A percentile compares a stretch with the other conserved stretches of the same genome.
Evolutionary conservation across 2,888 invertebrate genomes (phyloP).

Genomic region (Epsilonema sp.): DNA sequence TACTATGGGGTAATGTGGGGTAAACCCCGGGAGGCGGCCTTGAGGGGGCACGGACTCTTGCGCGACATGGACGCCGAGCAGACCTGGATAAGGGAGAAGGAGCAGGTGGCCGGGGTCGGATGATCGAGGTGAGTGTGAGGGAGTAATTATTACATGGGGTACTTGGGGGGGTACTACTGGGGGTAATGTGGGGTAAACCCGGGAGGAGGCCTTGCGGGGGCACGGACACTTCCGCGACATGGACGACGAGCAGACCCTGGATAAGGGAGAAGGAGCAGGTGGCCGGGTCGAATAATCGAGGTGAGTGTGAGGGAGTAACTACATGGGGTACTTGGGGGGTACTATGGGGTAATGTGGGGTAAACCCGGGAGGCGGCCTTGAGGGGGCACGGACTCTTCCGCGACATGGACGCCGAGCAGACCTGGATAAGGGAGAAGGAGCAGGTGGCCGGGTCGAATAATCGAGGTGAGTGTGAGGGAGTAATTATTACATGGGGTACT

Average conservation of each 20-base stretch:
- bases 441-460: conserved; percentile 88
- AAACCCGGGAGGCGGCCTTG: conserved; percentile 32
- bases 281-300: conserved; percentile 79
- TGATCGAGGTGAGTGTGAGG: conserved; percentile 68
- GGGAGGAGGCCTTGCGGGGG: conserved; percentile 76
- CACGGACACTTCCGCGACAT: conserved; percentile 93
- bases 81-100: conserved; percentile 98
- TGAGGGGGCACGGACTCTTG: conserved; percentile 89
- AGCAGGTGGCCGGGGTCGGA: conserved; percentile 87
- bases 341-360: no score
- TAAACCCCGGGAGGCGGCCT: not conserved
- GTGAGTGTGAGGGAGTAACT: no score
- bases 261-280: conserved; percentile 97
- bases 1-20: no score
- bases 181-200: conserved; percentile 76
- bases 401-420: conserved; percentile 94
- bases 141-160: conserved; percentile 85
- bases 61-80: conserved; percentile 96
- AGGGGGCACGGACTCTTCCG: conserved; percentile 91
- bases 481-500: no score
- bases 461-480: conserved; percentile 48
- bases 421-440: conserved; percentile 98
- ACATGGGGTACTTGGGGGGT: no score
- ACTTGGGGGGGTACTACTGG: conserved; percentile 85
- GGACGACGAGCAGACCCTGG: conserved; percentile 99